Evolutionary conservation across 1,140 invertebrate genomes (phyloP), one percentile per base, ranked within the genome.

Genomic region (Drosophila parabipectinata): DNA sequence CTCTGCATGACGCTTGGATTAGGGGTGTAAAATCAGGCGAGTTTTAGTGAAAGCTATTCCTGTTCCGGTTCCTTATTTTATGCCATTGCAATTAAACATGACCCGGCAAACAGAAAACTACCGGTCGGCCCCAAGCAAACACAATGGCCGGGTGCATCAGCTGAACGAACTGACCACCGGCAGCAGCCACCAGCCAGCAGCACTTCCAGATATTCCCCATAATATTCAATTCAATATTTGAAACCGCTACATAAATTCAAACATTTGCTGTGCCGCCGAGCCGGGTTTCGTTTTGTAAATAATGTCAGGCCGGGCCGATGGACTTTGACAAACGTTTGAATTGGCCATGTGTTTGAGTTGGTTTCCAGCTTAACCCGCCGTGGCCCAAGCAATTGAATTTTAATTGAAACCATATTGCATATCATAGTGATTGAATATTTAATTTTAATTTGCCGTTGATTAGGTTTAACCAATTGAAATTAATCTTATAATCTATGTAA

Each of bases 191-290:
- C 14, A 18, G 14, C n/a, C 14, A 18, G 6, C 26, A 62, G 59
- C 59, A 64, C 63, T 58, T 54, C 56, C 61, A 74, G 60, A 79
- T 75, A 64, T 74, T 87, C 5, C 79, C 79, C 77, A 87, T 90
- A 87, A 91, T 91, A 91, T 90, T 87, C 76, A 90, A 91, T 91
- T 90, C 90, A 91, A 91, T 87, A 91, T 85, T 90, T 77, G 82
- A 88, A 90, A 89, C 81, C 89, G 77, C 81, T 83, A 63, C 81
- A 91, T 91, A 91, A 90, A 91, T 91, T 76, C 71, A 82, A 87
- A 82, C 78, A 87, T 85, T 84, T 82, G 82, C 79, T 79, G 63
- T 66, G 62, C 34, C 69, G 53, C 50, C 64, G 30, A 62, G 28
- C 24, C 44, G 12, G 54, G 64, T 63, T 64, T 57, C 78, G 80